Percentiles rank a stretch among this genome's conserved stretches.
These are phyloP conservation scores for Chloroclystis v-ata DNA, from an alignment of 2,888 invertebrate genomes.

Conservation along the genomic window DNA sequence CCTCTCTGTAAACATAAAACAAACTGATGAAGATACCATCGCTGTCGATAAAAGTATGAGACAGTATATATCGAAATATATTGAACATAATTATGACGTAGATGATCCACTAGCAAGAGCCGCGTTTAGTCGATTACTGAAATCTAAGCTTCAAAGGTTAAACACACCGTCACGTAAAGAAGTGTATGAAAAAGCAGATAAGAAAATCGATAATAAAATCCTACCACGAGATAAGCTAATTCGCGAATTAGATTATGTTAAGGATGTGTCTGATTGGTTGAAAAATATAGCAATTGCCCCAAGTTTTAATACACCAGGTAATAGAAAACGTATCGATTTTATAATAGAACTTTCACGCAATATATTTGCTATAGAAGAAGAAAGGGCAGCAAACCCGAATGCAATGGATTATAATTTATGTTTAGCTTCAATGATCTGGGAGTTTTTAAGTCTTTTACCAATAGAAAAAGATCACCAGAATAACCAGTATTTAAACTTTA, in stretches of 20 bases:
- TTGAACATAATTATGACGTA: slow-evolving; percentile 44
- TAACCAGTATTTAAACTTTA: slow-evolving; percentile 25
- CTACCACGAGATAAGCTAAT: slow-evolving; percentile 35
- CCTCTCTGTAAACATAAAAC: slow-evolving; percentile 4
- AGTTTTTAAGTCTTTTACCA: slow-evolving; percentile 35
- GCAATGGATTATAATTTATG: slow-evolving; percentile 40
- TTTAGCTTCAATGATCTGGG: slow-evolving; percentile 34
- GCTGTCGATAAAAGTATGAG: slow-evolving; percentile 42
- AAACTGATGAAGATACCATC: slow-evolving; percentile 7
- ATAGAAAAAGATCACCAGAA: slow-evolving; percentile 31
- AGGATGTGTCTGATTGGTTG: slow-evolving; percentile 55
- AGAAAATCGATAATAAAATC: slow-evolving; percentile 24
- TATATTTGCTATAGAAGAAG: slow-evolving; percentile 44
- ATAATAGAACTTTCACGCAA: slow-evolving; percentile 46
- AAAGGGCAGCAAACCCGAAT: slow-evolving; percentile 33
- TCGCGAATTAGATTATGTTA: slow-evolving; percentile 48
- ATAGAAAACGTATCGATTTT: slow-evolving; percentile 42
- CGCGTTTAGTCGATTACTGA: slow-evolving; percentile 44
- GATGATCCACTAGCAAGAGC: slow-evolving; percentile 42
- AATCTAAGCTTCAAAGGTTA: slow-evolving; percentile 43
- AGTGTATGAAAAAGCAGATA: slow-evolving; percentile 35
- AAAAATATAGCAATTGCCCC: slow-evolving; percentile 43
- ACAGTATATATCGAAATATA: slow-evolving; percentile 45
- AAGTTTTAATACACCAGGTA: slow-evolving; percentile 38
- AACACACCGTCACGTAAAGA: slow-evolving; percentile 37